Conservation (phyloP, 2,113 vertebrate species). For the Electrona antarctica region DNA sequence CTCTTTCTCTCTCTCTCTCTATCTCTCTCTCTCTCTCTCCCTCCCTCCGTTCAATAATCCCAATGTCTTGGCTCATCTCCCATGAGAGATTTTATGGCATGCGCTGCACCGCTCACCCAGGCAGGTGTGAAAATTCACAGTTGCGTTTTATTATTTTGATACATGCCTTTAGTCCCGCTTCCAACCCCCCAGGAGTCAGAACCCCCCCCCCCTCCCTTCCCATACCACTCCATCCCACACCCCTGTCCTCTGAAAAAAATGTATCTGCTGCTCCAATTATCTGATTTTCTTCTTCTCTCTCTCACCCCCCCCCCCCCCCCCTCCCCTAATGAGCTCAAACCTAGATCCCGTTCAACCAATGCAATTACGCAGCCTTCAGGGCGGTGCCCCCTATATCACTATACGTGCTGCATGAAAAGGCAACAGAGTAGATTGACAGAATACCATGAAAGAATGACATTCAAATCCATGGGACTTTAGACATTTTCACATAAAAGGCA, state of each 20-base stretch:
- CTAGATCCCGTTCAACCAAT: not conserved
- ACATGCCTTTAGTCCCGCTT: not conserved
- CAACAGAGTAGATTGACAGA: not conserved
- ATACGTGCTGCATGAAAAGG: not conserved
- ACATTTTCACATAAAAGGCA: not conserved
- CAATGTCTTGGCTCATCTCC: constrained; percentile 31
- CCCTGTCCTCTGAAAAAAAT: not conserved
- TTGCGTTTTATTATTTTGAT: constrained; percentile 24
- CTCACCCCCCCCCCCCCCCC: not conserved
- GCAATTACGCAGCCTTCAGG: not conserved
- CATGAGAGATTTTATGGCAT: constrained; percentile 18
- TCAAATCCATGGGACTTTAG: not conserved
- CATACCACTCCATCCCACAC: no score
- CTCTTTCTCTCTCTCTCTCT: constrained; percentile 10
- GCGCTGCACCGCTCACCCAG: constrained; percentile 30
- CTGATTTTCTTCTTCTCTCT: not conserved
- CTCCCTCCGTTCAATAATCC: constrained; percentile 8
- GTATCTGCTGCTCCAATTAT: not conserved
- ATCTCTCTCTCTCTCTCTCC: constrained; percentile 8
- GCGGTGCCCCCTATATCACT: not conserved
- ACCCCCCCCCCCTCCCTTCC: no score
- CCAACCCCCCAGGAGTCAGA: no score
- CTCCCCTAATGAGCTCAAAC: not conserved
- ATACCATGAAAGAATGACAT: not conserved
- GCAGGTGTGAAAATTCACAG: constrained; percentile 32